Percentiles rank a stretch among this genome's conserved stretches.
These are phyloP conservation scores for Philaenus spumarius DNA, from an alignment of 1,140 invertebrate species.

Conservation along the genomic window DNA sequence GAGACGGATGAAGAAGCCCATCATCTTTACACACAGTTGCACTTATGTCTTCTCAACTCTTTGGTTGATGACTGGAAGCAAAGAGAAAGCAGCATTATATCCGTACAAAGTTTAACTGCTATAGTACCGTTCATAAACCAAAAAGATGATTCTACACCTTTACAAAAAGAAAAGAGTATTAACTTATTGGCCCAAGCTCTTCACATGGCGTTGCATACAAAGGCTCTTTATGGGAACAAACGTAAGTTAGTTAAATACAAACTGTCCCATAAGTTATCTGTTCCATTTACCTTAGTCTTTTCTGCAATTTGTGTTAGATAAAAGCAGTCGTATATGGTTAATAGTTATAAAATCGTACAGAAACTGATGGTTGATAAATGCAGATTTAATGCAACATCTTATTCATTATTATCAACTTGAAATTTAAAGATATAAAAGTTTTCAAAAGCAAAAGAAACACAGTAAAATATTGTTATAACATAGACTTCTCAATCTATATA, in stretches of 20 bases:
- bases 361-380: no score
- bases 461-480: no score
- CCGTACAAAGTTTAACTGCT: constrained; percentile 37
- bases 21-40: constrained; percentile 52
- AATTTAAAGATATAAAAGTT: no score
- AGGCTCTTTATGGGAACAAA: constrained; percentile 69
- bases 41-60: constrained; percentile 51
- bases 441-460: no score
- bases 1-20: constrained; percentile 36
- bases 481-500: no score
- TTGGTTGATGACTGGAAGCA: constrained; percentile 13
- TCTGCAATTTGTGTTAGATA: no score
- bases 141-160: constrained; percentile 1
- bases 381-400: no score
- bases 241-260: constrained; percentile 40
- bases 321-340: no score
- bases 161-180: constrained; percentile 35
- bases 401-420: no score
- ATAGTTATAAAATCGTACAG: no score
- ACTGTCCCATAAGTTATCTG: no score
- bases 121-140: constrained; percentile 12
- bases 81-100: constrained; percentile 39
- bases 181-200: constrained; percentile 69
- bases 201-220: constrained; percentile 61
- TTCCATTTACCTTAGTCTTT: no score